Evolutionary conservation across 1,140 invertebrate genomes (phyloP).

Genomic region (Cepaea nemoralis): DNA sequence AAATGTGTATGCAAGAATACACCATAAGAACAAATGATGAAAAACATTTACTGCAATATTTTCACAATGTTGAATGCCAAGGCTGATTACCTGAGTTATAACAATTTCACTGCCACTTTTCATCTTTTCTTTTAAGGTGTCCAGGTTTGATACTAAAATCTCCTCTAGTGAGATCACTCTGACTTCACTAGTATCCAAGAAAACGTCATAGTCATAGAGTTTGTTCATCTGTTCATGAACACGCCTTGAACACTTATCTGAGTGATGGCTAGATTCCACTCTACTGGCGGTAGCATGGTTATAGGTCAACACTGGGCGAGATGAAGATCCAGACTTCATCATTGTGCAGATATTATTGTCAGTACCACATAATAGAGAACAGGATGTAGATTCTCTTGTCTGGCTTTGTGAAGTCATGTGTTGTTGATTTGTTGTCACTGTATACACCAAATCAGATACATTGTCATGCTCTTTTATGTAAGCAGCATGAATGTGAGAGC

Average conservation of each 20-base stretch:
- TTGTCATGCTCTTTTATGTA: neutral
- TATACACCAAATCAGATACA: neutral
- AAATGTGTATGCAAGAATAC: too few species aligned
- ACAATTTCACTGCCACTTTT: conserved; percentile 35
- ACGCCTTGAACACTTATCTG: neutral
- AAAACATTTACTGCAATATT: too few species aligned
- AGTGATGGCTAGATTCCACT: neutral
- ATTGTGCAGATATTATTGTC: neutral
- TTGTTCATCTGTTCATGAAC: neutral
- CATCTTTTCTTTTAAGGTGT: conserved; percentile 40
- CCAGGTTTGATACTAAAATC: conserved; percentile 40
- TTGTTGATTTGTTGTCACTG: neutral
- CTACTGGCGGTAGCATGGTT: neutral
- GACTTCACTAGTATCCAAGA: conserved; percentile 29
- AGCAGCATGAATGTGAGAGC: neutral
- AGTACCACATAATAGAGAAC: neutral
- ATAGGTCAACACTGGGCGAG: neutral
- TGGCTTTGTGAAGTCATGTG: neutral
- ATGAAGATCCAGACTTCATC: neutral
- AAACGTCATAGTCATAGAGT: conserved; percentile 6
- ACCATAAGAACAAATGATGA: too few species aligned
- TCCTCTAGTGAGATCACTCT: conserved; percentile 40
- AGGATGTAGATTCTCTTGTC: neutral
- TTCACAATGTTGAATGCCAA: too few species aligned
- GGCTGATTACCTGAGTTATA: conserved; percentile 29